Evolutionary conservation across 1,140 invertebrate genomes (phyloP).

Genomic region (Diuraphis noxia): DNA sequence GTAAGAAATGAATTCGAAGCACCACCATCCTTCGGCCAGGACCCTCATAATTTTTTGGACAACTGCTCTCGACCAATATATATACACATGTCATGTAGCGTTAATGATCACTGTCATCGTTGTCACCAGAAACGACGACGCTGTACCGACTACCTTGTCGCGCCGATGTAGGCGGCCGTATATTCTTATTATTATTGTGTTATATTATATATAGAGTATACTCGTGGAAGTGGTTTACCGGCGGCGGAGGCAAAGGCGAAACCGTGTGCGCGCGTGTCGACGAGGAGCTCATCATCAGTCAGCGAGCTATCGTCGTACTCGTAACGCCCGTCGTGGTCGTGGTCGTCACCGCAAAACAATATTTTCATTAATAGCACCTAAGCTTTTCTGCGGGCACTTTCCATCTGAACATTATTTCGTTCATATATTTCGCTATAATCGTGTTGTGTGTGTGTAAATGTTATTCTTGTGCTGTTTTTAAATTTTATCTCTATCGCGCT

Average conservation of each 20-base stretch:
- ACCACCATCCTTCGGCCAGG: not conserved
- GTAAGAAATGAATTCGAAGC: not conserved
- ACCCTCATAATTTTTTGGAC: not conserved
- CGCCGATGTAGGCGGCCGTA: not conserved
- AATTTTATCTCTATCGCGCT: not conserved
- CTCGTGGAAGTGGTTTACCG: constrained; percentile 15
- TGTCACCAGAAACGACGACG: not conserved
- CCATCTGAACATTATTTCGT: not conserved
- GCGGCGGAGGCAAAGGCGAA: constrained; percentile 6
- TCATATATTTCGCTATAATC: not conserved
- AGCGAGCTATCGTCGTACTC: constrained; percentile 19
- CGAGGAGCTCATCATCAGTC: constrained; percentile 9
- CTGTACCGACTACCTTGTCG: not conserved
- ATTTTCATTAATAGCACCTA: not conserved
- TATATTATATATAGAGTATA: not conserved
- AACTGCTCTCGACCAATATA: not conserved
- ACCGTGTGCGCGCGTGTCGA: not conserved
- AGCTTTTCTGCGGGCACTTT: not conserved
- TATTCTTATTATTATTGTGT: constrained; percentile 12
- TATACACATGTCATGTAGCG: no score
- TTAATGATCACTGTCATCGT: not conserved
- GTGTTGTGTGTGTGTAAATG: not conserved
- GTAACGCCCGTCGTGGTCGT: not conserved
- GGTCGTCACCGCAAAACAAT: not conserved
- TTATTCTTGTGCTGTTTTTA: not conserved